A percentile compares a stretch with the other conserved stretches of the same genome.
phyloP scores from a whole-genome alignment of 2,797 vertebrate genomes.

The Podarcis lilfordi region DNA sequence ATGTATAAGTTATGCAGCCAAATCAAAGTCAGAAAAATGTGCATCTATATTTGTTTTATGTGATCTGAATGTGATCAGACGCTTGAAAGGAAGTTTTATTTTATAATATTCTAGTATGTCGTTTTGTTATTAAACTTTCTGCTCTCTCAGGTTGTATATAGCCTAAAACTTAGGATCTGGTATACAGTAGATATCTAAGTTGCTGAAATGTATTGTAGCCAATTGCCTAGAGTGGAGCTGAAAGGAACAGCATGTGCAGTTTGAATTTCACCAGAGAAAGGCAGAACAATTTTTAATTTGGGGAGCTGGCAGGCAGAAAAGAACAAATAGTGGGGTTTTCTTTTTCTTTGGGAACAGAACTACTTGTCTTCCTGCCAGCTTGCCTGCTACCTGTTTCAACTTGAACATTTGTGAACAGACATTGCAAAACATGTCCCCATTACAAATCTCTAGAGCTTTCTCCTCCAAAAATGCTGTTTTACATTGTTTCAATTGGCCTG shows the following conservation, averaged over 20 bases:
- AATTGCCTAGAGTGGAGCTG: not conserved
- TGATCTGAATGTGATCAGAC: not conserved
- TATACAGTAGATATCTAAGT: not conserved
- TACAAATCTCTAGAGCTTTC: not conserved
- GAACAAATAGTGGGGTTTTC: not conserved
- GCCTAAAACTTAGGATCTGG: not conserved
- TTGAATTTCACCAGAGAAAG: not conserved
- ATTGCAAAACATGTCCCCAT: not conserved
- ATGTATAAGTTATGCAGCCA: not conserved
- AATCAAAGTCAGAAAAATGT: not conserved
- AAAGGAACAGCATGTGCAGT: not conserved
- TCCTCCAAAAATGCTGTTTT: not conserved
- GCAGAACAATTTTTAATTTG: not conserved
- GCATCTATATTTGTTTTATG: not conserved
- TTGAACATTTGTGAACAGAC: not conserved
- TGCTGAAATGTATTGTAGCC: not conserved
- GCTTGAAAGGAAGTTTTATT: not conserved
- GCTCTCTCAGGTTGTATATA: not conserved
- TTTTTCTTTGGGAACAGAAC: not conserved
- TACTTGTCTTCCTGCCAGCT: not conserved
- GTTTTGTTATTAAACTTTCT: not conserved
- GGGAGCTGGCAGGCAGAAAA: not conserved
- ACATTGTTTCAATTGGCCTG: too few relatives aligned
- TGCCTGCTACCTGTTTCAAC: not conserved
- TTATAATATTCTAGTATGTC: not conserved